These are phyloP conservation scores for Stenoptilia bipunctidactyla DNA, from an alignment of 2,888 invertebrate genomes.

Conservation along the genomic window DNA sequence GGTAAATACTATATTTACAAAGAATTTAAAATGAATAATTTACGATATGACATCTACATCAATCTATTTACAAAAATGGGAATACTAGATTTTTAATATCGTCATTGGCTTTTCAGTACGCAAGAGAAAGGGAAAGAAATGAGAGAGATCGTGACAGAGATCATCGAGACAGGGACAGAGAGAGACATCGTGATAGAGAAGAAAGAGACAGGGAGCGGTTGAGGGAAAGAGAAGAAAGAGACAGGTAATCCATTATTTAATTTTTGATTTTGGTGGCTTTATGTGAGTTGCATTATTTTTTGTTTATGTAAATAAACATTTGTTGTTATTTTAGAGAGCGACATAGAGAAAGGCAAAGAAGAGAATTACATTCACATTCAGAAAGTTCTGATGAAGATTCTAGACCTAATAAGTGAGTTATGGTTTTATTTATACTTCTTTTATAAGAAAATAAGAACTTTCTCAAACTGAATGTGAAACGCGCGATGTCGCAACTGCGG, in stretches of 20 bases:
- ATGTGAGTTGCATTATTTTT: no score
- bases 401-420: conserved; percentile 68
- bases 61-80: no score
- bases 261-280: background rate
- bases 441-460: no score
- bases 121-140: conserved; percentile 60
- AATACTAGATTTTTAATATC: no score
- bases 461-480: no score
- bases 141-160: conserved; percentile 71
- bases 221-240: conserved; percentile 63
- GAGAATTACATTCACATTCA: conserved; percentile 60
- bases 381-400: conserved; percentile 79
- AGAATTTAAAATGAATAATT: no score
- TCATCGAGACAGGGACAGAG: conserved; percentile 70
- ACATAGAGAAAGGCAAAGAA: conserved; percentile 59
- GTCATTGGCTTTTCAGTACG: conserved; percentile 53
- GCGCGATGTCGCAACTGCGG: no score
- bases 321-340: conserved; percentile 43
- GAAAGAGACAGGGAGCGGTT: conserved; percentile 74
- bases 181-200: conserved; percentile 69
- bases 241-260: conserved; percentile 38
- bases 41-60: no score
- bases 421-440: background rate
- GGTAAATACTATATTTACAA: no score
- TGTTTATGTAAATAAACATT: background rate